phyloP scores from a whole-genome alignment of 2,797 vertebrate species.

The Pseudotriccus pelzelni region DNA sequence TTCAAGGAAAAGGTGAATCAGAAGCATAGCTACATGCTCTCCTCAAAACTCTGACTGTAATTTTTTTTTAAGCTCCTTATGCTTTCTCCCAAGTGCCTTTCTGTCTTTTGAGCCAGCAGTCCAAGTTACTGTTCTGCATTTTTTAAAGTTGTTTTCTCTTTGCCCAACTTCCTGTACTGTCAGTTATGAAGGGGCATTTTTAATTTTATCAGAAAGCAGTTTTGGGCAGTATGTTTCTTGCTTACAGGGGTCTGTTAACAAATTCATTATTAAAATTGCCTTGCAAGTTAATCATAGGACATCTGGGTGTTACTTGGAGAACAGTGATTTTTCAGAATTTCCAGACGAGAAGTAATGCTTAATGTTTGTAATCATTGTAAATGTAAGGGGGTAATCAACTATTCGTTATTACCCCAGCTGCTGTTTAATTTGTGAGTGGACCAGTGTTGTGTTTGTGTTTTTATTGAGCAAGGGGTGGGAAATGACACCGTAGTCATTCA shows the following conservation, averaged over 20 bases:
- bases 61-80: background rate
- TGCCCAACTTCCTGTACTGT: background rate
- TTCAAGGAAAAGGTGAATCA: background rate
- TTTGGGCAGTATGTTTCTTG: background rate
- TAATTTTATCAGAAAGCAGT: background rate
- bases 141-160: background rate
- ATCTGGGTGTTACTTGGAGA: background rate
- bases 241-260: background rate
- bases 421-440: background rate
- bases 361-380: background rate
- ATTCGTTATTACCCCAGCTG: background rate
- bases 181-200: background rate
- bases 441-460: background rate
- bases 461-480: background rate
- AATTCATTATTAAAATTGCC: background rate
- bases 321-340: background rate
- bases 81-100: background rate
- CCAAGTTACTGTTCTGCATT: background rate
- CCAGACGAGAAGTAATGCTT: background rate
- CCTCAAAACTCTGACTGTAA: background rate
- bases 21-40: background rate
- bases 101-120: background rate
- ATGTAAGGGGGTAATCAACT: background rate
- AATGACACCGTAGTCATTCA: rapidly evolving
- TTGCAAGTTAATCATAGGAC: background rate